phyloP scores from a whole-genome alignment of 2,888 invertebrate genomes.

The Tigriopus californicus region DNA sequence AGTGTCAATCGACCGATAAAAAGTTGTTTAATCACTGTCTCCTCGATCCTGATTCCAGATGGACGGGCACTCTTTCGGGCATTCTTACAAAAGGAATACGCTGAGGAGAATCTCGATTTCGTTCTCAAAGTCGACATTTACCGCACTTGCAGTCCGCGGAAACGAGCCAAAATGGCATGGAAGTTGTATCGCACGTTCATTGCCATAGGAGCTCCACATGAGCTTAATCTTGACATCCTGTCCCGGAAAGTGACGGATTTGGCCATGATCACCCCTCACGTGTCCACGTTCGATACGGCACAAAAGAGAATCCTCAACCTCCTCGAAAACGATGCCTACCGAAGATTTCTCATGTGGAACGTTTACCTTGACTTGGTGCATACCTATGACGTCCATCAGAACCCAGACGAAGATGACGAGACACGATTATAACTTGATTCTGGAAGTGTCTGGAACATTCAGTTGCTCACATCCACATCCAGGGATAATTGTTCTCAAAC shows the following conservation, averaged over 20 bases:
- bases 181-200: constrained; percentile 35
- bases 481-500: no score
- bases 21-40: no score
- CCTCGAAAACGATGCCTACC: constrained; percentile 36
- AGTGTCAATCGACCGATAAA: no score
- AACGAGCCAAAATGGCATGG: constrained; percentile 28
- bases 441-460: no score
- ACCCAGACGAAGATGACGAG: no score
- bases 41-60: constrained; percentile 25
- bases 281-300: constrained; percentile 33
- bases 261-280: constrained; percentile 26
- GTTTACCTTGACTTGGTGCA: constrained; percentile 28
- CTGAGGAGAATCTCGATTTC: constrained; percentile 38
- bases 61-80: constrained; percentile 35
- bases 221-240: constrained; percentile 22
- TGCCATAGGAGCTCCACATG: constrained; percentile 33
- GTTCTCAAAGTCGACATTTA: constrained; percentile 38
- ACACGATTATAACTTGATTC: no score
- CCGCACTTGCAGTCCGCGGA: constrained; percentile 24
- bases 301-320: constrained; percentile 35
- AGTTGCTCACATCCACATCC: no score
- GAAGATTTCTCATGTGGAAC: constrained; percentile 34
- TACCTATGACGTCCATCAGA: no score
- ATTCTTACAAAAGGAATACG: constrained; percentile 35
- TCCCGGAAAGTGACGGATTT: constrained; percentile 24